phyloP scores from a whole-genome alignment of 2,797 vertebrate species.

The Pristis pectinata region DNA sequence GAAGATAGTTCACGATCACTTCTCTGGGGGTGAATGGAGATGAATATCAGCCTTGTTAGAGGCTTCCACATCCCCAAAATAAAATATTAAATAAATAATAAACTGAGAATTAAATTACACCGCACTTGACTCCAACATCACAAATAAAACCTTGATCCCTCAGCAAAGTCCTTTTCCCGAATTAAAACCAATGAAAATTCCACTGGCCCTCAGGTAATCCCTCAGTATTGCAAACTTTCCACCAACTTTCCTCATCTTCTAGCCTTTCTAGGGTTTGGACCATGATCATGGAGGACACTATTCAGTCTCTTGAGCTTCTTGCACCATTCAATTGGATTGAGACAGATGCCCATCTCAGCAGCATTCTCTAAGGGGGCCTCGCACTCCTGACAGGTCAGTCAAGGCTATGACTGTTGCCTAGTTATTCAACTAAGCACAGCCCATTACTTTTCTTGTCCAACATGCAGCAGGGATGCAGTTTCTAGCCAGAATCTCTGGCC shows the following conservation, averaged over 20 bases:
- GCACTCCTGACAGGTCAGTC: not conserved
- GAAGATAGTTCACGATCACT: not conserved
- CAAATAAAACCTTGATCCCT: not conserved
- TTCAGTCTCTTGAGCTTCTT: not conserved
- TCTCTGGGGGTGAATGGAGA: not conserved
- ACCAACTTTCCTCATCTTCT: not conserved
- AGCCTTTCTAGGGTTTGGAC: not conserved
- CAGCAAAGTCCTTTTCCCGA: not conserved
- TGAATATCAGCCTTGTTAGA: not conserved
- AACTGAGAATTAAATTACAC: not conserved
- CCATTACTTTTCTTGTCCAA: not conserved
- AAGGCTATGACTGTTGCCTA: not conserved
- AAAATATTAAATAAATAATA: not conserved
- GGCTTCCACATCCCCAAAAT: not conserved
- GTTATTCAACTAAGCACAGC: not conserved
- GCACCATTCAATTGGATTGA: not conserved
- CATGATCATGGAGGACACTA: not conserved
- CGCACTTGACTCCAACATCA: not conserved
- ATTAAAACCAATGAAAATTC: not conserved
- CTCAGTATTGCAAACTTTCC: not conserved
- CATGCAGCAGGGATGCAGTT: not conserved
- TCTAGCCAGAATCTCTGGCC: not conserved
- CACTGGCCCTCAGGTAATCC: not conserved
- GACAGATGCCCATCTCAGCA: not conserved
- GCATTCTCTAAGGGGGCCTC: not conserved